Evolutionary conservation across 1,140 invertebrate genomes (phyloP).

Genomic region (Mizuhopecten yessoensis): DNA sequence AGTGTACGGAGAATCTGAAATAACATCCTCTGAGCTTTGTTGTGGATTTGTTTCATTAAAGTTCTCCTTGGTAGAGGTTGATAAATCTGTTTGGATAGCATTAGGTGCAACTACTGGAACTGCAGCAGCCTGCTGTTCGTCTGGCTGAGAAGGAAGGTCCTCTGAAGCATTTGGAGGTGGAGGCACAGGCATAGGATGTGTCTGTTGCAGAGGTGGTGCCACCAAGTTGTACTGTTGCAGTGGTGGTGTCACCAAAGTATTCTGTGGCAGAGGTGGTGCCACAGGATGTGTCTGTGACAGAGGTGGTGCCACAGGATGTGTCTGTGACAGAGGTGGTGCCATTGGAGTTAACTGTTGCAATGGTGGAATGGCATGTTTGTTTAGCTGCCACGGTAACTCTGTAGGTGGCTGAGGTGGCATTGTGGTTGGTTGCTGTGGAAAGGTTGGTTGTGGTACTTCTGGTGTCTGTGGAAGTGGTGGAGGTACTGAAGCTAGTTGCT

Average conservation of each 20-base stretch:
- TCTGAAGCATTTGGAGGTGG: conserved; percentile 27
- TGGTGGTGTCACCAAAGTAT: not conserved
- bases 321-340: too few species aligned
- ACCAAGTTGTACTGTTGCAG: not conserved
- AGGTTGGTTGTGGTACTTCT: not conserved
- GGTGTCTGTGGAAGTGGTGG: conserved; percentile 36
- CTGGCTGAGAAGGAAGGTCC: not conserved
- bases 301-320: not conserved
- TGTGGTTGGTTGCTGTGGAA: conserved; percentile 30
- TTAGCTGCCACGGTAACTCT: not conserved
- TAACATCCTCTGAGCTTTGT: not conserved
- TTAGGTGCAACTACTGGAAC: not conserved
- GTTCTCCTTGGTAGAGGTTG: conserved; percentile 36
- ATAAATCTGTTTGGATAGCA: conserved; percentile 5
- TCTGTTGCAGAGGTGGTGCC: not conserved
- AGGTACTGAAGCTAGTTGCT: conserved; percentile 20
- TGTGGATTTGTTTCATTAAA: conserved; percentile 36
- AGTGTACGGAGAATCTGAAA: not conserved
- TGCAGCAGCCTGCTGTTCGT: not conserved
- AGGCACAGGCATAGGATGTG: conserved; percentile 46
- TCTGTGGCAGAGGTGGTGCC: conserved; percentile 20
- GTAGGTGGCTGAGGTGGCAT: not conserved
- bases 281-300: not conserved
- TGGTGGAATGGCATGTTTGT: not conserved
- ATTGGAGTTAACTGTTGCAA: conserved; percentile 25